Base-by-base conservation (phyloP, 2,888 invertebrate genomes). In the Sisyra nigra region DNA sequence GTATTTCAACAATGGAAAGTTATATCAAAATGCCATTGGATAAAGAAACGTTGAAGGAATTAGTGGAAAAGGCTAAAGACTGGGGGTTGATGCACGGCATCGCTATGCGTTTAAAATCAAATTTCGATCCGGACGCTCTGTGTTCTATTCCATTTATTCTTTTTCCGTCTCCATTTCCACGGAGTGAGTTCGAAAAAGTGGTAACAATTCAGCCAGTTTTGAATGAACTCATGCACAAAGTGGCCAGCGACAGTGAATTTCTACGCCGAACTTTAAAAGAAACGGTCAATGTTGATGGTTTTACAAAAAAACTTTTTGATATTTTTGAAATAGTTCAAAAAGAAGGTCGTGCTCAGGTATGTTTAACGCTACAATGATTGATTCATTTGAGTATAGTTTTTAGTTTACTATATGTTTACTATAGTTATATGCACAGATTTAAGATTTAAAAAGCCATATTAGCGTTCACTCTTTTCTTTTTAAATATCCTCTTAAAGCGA, bases 71-170 rank as follows among this genome's bases (percentile, higher is more conserved):
- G 58, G 76, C 83, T 1, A 85, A 81, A 59, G 86, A 87, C 59
- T 87, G 81, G 80, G 84, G 83, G 1, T 57, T 87, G 29, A 82
- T 85, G 80, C 84, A 87, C 59, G 87, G 86, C 7, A 80, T 78
- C 38, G 80, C 76, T 2, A 84, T 86, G 80, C 68, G 86, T 46
- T 77, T 78, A 24, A 80, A 71, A 58, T 68, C 68, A 30, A 66
- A 72, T 49, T 84, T 76, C 54, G 76, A 71, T 48, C 67, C 69
- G 48, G 84, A 86, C 59, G 57, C 71, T 1, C 62, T 86, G 38
- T 73, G 77, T 67, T 76, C 85, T 62, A 84, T 84, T 3, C 86
- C 87, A 1, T 87, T 87, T 61, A 71, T 79, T 24, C 59, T 88
- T 41, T 63, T 82, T 31, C 87, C 87, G 1, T 84, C 87, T 1